Base-by-base conservation (phyloP, 2,888 invertebrate species). In the Mylabris sibirica region DNA sequence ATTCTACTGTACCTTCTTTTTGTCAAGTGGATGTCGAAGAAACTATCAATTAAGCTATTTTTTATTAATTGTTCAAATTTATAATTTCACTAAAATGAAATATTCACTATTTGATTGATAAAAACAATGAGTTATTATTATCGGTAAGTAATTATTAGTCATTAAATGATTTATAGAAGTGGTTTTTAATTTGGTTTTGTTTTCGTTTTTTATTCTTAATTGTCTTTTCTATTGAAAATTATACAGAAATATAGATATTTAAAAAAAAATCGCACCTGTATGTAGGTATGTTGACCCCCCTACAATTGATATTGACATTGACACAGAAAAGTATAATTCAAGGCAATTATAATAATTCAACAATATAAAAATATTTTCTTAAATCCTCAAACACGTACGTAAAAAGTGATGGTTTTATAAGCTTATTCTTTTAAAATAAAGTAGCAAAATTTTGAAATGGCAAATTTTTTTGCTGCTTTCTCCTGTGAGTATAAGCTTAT, bases 251-350 rank as follows among this genome's bases (percentile, higher is more conserved):
- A 6, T n/a, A 44, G n/a, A 44, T 17, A 12, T 44, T 44, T 8
- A 11, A 44, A 17, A 44, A 17, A 8, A 17, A 44, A n/a, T 14
- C 44, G 3, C 17, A 44, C 44, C 44, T 8, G 8, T 17, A n/a
- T n/a, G 12, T 17, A 44, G 38, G 14, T 44, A 49, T 49, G 49
- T 49, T 20, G 49, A 49, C 30, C 30, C 30, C 30, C 20, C 20
- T 49, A 49, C 11, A 49, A 49, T 49, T 49, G 49, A 49, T 49
- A 49, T 49, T 49, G 49, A 20, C 49, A 49, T 49, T 49, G 49
- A 20, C 49, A 49, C 6, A 17, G 49, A 49, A 30, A 30, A 49
- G 8, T 49, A 44, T 4, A 17, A 17, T 8, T 6, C 17, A 44
- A 44, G 17, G 17, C 14, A 49, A 49, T 49, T 20, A 22, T 49